Percentiles rank a stretch among this genome's conserved stretches.
These are phyloP conservation scores for Nannobrachium achirus DNA, from an alignment of 2,113 vertebrate genomes.

Conservation along the genomic window DNA sequence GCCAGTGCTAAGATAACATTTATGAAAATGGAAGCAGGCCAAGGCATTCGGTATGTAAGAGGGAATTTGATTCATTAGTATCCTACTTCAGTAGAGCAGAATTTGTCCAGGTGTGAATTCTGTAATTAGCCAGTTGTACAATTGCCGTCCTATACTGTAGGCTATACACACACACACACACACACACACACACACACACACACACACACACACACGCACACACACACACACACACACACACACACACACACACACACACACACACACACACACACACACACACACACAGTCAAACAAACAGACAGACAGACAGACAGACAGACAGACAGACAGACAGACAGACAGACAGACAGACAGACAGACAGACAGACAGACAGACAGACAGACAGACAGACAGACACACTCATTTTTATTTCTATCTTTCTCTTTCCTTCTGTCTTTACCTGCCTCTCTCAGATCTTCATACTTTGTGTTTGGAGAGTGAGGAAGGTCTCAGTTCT, in stretches of 20 bases:
- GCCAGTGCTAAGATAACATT: conserved; percentile 61
- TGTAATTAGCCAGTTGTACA: not conserved
- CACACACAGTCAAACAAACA: too few species aligned
- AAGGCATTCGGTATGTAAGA: conserved; percentile 16
- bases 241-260: too few species aligned
- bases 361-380: too few species aligned
- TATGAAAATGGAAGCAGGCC: conserved; percentile 51
- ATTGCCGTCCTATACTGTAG: not conserved
- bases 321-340: too few species aligned
- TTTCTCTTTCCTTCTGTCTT: not conserved
- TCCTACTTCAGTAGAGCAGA: conserved; percentile 14
- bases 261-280: too few species aligned
- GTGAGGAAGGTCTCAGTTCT: not conserved
- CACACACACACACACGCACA: too few species aligned
- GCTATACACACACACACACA: too few species aligned
- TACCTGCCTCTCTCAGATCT: not conserved
- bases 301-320: too few species aligned
- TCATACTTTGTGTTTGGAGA: not conserved
- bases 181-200: too few species aligned
- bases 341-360: too few species aligned
- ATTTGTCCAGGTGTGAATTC: conserved; percentile 21
- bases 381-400: too few species aligned
- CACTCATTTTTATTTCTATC: not conserved
- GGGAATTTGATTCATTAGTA: conserved; percentile 37
- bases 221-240: too few species aligned